Base-by-base conservation (phyloP, 1,140 invertebrate genomes). In the Teleopsis dalmanni region DNA sequence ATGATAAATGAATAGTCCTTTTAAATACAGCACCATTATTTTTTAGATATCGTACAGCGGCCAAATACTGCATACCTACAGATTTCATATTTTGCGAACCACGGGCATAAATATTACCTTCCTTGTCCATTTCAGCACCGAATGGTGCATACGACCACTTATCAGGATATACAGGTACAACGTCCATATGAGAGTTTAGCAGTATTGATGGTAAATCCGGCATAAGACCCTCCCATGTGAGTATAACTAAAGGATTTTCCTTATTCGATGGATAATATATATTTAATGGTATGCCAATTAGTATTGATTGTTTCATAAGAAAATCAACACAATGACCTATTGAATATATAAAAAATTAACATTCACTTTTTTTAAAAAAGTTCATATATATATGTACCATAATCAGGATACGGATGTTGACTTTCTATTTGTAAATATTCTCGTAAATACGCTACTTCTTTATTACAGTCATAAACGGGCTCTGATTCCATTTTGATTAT, bases 121-220 rank as follows among this genome's bases (percentile, higher is more conserved):
- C 72, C 16, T 78, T 78, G 56, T 83, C 80, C 44, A 87, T 79
- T n/a, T 79, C 65, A 2, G 81, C 87, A 43, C 69, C 76, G 65
- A 89, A 91, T 10, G 88, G 87, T 29, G 75, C 71, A 51, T 77
- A 65, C 0, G 59, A 74, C 78, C 78, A 80, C 40, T 74, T 73
- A 51, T 77, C 71, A 21, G 72, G 68, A 70, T 78, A 85, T 7
- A 87, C 85, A 27, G 87, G 86, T 4, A 91, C 88, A 33, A 91
- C 87, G 73, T 91, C 88, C 72, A 83, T 90, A 57, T 91, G 88
- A 47, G 84, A 88, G 61, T 89, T 89, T 6, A 91, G 72, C 27
- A 89, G 56, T 41, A 91, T 70, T 3, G 82, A 70, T 25, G 79
- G 75, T 42, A 84, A 63, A 21, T 67, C 53, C 6, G 83, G 81